These are phyloP conservation scores for Hippopotamyrus pictus DNA, from an alignment of 2,797 vertebrate species.

Conservation along the genomic window DNA sequence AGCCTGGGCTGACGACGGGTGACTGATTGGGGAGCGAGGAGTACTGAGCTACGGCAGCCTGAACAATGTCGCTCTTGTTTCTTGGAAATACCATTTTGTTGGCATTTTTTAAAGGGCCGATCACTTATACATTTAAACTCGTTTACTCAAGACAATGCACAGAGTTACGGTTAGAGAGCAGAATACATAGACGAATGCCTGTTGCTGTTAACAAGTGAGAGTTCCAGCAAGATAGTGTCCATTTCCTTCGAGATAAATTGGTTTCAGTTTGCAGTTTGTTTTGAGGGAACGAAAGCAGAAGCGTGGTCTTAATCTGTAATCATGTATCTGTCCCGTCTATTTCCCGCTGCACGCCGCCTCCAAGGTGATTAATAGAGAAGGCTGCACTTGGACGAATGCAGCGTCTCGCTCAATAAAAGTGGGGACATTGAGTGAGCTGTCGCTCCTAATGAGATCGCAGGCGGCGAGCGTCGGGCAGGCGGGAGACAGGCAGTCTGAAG, in stretches of 20 bases:
- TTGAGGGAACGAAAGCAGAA: not conserved
- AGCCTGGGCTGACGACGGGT: not conserved
- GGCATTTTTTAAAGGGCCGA: not conserved
- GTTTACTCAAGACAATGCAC: not conserved
- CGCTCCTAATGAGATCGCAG: conserved; percentile 16
- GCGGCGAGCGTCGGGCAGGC: not conserved
- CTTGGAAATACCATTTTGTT: not conserved
- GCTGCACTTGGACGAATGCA: conserved; percentile 9
- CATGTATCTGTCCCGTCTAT: conserved; percentile 10
- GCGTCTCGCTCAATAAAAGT: conserved; percentile 15
- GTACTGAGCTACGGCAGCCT: not conserved
- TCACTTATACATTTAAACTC: not conserved
- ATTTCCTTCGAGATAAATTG: conserved; percentile 4
- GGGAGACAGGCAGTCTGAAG: not conserved
- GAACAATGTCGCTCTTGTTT: not conserved
- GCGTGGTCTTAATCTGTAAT: conserved; percentile 22
- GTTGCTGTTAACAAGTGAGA: not conserved
- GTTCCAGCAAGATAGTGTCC: not conserved
- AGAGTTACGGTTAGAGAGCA: not conserved
- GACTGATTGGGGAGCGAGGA: not conserved
- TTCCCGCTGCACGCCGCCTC: not conserved
- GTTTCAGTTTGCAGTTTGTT: conserved; percentile 22
- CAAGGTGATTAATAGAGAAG: conserved; percentile 24
- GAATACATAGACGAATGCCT: not conserved
- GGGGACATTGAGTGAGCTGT: conserved; percentile 3